phyloP scores from a whole-genome alignment of 2,113 vertebrate species.

The Opisthocomus hoazin region DNA sequence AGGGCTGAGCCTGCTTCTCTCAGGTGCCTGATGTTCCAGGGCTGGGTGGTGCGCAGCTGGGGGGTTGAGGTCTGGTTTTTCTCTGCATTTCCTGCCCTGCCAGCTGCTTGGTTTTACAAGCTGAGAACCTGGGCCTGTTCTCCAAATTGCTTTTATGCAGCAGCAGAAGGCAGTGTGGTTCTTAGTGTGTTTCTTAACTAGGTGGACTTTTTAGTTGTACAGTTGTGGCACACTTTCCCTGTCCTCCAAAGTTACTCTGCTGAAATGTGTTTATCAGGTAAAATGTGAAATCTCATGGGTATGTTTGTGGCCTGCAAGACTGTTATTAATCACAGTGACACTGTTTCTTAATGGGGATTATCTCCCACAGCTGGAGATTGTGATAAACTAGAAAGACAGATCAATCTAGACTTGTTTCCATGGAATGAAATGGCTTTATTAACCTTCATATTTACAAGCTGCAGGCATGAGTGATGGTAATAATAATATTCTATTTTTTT shows the following conservation, averaged over 20 bases:
- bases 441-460: constrained; percentile 27
- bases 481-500: not conserved
- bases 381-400: constrained; percentile 7
- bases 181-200: not conserved
- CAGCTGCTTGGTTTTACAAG: not conserved
- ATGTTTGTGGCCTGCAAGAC: constrained; percentile 2
- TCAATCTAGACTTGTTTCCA: not conserved
- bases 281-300: not conserved
- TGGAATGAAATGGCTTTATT: constrained; percentile 12
- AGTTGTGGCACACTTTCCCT: not conserved
- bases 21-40: not conserved
- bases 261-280: not conserved
- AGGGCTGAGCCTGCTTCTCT: not conserved
- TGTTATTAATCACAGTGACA: constrained; percentile 20
- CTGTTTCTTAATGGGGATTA: not conserved
- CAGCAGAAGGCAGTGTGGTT: not conserved
- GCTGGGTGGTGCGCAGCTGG: not conserved
- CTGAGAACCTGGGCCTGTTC: not conserved
- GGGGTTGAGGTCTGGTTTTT: not conserved
- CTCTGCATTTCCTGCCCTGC: not conserved
- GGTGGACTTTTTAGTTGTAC: not conserved
- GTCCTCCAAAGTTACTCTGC: not conserved
- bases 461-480: not conserved
- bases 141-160: not conserved
- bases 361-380: constrained; percentile 21